Conservation (phyloP, 2,113 vertebrate species). For the Vulpes vulpes region DNA sequence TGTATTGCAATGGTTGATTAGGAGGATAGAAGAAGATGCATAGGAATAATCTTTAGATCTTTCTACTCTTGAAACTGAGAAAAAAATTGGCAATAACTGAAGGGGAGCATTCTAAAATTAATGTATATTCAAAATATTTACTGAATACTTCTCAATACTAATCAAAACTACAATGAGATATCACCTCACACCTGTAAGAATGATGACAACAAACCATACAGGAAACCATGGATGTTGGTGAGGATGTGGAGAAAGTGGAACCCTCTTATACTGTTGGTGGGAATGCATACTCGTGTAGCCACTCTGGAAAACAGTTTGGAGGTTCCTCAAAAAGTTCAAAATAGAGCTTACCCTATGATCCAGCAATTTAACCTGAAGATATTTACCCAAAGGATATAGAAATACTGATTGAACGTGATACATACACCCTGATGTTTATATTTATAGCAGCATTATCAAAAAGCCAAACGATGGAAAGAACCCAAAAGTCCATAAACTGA, state of each 20-base stretch:
- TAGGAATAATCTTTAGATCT: rapidly evolving
- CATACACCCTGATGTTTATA: background rate
- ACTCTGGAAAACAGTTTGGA: background rate
- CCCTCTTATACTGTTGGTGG: background rate
- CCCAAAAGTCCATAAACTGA: background rate
- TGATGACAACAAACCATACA: background rate
- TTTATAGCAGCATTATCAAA: background rate
- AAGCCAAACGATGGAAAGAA: background rate
- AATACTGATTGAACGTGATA: background rate
- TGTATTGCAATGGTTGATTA: background rate
- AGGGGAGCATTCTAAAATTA: background rate
- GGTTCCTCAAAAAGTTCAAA: background rate
- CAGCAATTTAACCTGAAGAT: background rate
- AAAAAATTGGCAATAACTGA: background rate
- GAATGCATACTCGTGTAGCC: background rate
- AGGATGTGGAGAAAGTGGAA: background rate
- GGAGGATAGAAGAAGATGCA: background rate
- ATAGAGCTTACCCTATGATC: background rate
- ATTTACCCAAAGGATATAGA: background rate
- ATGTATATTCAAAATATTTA: background rate
- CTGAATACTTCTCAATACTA: background rate
- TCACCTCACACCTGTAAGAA: background rate
- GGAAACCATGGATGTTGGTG: background rate
- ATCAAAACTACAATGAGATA: background rate
- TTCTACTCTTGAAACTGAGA: background rate